Percentiles rank a stretch among this genome's conserved stretches.
Evolutionary conservation across 2,888 invertebrate species (phyloP).

Genomic region (Branchellion lobata): DNA sequence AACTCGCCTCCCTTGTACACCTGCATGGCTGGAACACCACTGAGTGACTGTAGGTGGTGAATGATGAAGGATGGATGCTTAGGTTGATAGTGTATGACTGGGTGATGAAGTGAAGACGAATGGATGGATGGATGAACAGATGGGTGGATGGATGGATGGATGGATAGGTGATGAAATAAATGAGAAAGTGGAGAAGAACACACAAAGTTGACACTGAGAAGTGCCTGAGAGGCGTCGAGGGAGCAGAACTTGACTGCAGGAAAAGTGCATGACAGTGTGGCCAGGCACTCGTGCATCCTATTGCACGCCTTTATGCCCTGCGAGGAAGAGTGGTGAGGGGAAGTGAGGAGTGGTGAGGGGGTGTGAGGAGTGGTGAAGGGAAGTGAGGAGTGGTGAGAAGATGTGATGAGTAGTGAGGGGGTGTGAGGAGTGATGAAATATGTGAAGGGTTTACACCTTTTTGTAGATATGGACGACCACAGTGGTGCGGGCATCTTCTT

Average conservation of each 20-base stretch:
- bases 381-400: too few species aligned
- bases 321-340: too few species aligned
- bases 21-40: constrained; percentile 84
- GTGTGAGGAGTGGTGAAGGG: too few species aligned
- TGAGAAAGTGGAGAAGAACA: constrained; percentile 52
- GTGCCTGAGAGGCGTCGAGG: constrained; percentile 77
- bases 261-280: constrained; percentile 75
- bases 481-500: constrained; percentile 79
- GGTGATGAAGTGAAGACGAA: constrained; percentile 39
- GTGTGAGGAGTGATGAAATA: too few species aligned
- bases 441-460: too few species aligned
- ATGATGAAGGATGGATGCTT: too few species aligned
- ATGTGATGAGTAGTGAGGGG: too few species aligned
- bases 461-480: constrained; percentile 87
- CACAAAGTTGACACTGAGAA: constrained; percentile 79
- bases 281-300: constrained; percentile 80
- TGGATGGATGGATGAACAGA: too few species aligned
- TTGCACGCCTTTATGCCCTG: constrained; percentile 59
- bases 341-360: too few species aligned
- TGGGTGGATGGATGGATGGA: too few species aligned
- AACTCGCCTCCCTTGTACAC: constrained; percentile 86
- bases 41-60: constrained; percentile 51
- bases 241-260: constrained; percentile 84
- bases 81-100: too few species aligned
- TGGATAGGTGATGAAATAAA: not conserved